These are phyloP conservation scores for Anguilla anguilla DNA, from an alignment of 2,797 vertebrate species.

Conservation along the genomic window DNA sequence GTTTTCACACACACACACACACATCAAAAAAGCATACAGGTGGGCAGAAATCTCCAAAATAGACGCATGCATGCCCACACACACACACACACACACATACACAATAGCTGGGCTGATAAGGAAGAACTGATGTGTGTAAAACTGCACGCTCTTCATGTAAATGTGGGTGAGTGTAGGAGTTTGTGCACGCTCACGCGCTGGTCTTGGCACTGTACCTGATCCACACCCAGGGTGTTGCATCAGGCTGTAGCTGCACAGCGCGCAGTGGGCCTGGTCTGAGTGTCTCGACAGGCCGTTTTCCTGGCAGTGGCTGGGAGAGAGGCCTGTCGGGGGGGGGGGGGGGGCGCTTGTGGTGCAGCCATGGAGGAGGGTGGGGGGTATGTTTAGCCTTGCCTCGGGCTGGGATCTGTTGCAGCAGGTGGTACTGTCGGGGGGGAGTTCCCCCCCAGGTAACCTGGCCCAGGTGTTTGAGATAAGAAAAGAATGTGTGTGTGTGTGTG, in stretches of 20 bases:
- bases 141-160: neutral
- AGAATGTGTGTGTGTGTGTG: neutral
- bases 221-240: neutral
- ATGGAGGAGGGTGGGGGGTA: neutral
- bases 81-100: neutral
- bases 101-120: neutral
- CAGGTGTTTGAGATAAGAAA: conserved; percentile 4
- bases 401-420: conserved; percentile 5
- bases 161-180: neutral
- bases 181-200: neutral
- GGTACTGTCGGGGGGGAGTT: neutral
- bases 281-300: neutral
- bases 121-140: neutral
- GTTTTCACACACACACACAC: neutral
- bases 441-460: neutral
- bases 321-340: neutral
- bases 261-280: neutral
- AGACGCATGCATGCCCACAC: neutral
- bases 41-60: neutral
- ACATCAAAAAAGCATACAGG: neutral
- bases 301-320: neutral
- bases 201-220: neutral
- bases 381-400: neutral
- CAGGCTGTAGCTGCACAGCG: neutral
- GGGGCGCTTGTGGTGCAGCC: neutral